Conservation (phyloP, 2,113 vertebrate genomes). For the Pollachius pollachius region DNA sequence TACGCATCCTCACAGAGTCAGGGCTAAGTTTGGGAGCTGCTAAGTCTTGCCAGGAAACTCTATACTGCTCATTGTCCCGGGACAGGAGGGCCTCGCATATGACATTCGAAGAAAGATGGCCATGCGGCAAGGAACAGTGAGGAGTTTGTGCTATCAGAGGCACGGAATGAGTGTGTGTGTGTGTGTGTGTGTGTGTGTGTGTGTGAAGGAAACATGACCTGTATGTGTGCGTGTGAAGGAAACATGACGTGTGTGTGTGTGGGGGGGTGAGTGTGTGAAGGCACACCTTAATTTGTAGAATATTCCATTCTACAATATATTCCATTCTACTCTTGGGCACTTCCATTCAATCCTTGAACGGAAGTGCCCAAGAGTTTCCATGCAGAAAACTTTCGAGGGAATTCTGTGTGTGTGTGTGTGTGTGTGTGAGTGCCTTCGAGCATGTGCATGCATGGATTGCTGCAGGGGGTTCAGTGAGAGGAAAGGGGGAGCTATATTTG, state of each 20-base stretch:
- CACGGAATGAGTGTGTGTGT: neutral
- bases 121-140: constrained; percentile 27
- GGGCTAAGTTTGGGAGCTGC: constrained; percentile 74
- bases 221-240: neutral
- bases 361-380: too few species aligned
- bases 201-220: neutral
- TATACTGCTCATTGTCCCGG: constrained; percentile 72
- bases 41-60: constrained; percentile 74
- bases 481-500: neutral
- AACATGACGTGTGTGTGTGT: too few species aligned
- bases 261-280: neutral
- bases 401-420: neutral
- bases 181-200: neutral
- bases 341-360: too few species aligned
- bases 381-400: too few species aligned
- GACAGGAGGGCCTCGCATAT: constrained; percentile 63
- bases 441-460: constrained; percentile 9
- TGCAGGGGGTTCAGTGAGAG: neutral
- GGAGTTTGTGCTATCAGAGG: neutral
- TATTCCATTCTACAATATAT: too few species aligned
- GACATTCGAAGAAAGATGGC: constrained; percentile 70
- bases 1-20: constrained; percentile 66
- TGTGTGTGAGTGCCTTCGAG: constrained; percentile 5
- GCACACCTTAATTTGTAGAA: too few species aligned
- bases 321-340: too few species aligned